Evolutionary conservation across 1,140 invertebrate species (phyloP), one percentile per base, ranked within the genome.

Genomic region (Coelopa frigida): DNA sequence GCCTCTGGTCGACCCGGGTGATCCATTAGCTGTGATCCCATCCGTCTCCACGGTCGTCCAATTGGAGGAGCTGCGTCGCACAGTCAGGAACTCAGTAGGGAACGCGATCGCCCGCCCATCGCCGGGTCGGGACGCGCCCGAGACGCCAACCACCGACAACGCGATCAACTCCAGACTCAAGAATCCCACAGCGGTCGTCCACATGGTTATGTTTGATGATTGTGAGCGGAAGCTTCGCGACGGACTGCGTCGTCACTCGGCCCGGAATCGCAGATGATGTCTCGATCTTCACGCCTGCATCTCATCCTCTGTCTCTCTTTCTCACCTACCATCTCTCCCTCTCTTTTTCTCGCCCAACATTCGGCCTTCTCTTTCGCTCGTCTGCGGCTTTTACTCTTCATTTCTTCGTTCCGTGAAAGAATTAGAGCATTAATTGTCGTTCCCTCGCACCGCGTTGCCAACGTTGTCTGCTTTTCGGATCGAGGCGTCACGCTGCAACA

Each of bases 361-460:
- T 23, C 26, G 27, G 32, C 10, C 45, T 29, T 26, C 24, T 21
- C 4, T 27, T 31, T 27, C 23, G 40, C 10, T 5, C n/a, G 36
- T 18, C 22, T 23, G 21, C n/a, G 24, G 12, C 27, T 35, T 35
- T n/a, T 33, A 27, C 26, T 14, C 11, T 11, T 26, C 5, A 44
- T 39, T 40, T 49, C 36, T 46, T 39, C 35, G 29, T 29, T 17
- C 43, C 42, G 26, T 35, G 31, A 51, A 61, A 53, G 65, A 61
- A 66, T 62, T 62, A 61, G 62, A 66, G 62, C 62, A 66, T 66
- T 66, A 66, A 66, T 62, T 66, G 55, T 47, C 32, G 26, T n/a
- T 44, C 29, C 46, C 40, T 24, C 42, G 44, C 40, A 12, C 43
- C n/a, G 35, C 46, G 29, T 31, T n/a, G n/a, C n/a, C n/a, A n/a